Evolutionary conservation across 2,888 invertebrate species (phyloP), one percentile per base, ranked within the genome.

Genomic region (Leucophenga maculata): DNA sequence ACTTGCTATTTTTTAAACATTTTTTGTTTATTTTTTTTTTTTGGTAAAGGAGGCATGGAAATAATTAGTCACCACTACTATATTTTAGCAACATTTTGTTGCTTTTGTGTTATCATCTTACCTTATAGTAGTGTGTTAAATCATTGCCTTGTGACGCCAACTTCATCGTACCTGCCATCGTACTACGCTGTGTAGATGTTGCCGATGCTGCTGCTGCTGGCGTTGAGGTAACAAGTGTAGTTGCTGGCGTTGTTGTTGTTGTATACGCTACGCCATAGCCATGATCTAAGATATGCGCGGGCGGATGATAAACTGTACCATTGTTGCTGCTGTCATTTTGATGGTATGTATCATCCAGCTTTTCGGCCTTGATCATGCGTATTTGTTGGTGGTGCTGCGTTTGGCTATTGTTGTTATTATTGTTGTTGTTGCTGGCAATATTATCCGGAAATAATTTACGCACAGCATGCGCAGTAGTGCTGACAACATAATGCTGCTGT

Each of bases 231-330:
- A 66, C 69, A 65, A 70, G 62, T 54, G 59, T 72, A 52, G 90
- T 90, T 83, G 91, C 90, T 78, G 92, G 91, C 87, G 92, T 32
- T 13, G 26, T 54, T 44, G 78, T 55, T 55, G 65, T 68, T 50
- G 69, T 57, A 66, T 18, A 65, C 16, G 68, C 94, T 83, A 94
- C 94, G 77, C 95, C 95, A 90, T 96, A 96, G 79, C 94, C 95
- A 87, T 96, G 95, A 89, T 96, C 95, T 81, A 94, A 91, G 82
- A 95, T 91, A 89, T 95, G 95, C 26, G 86, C 81, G 48, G 87
- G 87, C 66, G 73, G 75, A 9, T 69, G 72, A 44, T 48, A 64
- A 26, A 11, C 48, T 48, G 66, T 75, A 73, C 66, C 74, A 52
- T 66, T 71, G 71, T 65, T 75, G 68, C 71, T 72, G 72, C 71